phyloP scores from a whole-genome alignment of 2,888 invertebrate genomes.

The Tetramorium bicarinatum region DNA sequence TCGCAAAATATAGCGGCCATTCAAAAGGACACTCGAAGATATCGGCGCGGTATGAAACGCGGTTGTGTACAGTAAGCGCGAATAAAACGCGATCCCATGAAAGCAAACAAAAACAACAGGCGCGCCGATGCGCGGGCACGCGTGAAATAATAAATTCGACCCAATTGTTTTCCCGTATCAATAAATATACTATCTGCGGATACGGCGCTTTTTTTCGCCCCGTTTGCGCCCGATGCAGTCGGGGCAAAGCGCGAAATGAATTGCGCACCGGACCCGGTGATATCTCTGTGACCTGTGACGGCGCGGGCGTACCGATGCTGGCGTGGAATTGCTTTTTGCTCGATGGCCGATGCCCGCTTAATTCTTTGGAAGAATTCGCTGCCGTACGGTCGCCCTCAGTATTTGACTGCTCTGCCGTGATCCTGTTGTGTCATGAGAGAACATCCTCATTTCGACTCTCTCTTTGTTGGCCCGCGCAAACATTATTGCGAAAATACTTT shows the following conservation, averaged over 20 bases:
- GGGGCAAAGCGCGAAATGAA: conserved; percentile 69
- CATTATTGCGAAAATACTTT: conserved; percentile 41
- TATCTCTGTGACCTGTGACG: conserved; percentile 62
- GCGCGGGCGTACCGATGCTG: conserved; percentile 25
- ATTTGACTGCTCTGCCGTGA: conserved; percentile 19
- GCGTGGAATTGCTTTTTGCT: conserved; percentile 63
- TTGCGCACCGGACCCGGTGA: conserved; percentile 66
- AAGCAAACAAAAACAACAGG: conserved; percentile 55
- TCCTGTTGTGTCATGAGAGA: conserved; percentile 14
- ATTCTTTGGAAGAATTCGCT: conserved; percentile 59
- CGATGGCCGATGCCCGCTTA: conserved; percentile 53
- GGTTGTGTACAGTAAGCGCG: conserved; percentile 22
- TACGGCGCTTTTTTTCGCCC: conserved; percentile 66
- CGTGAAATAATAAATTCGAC: conserved; percentile 76
- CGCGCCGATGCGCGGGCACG: conserved; percentile 59
- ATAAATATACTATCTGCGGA: conserved; percentile 77
- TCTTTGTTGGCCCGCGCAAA: conserved; percentile 36
- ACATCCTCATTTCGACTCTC: conserved; percentile 1
- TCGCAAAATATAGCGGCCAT: conserved; percentile 53
- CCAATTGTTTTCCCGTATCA: conserved; percentile 78
- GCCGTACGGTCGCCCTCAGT: conserved; percentile 12
- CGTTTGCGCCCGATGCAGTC: conserved; percentile 60
- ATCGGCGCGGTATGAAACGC: conserved; percentile 45
- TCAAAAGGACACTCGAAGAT: conserved; percentile 53
- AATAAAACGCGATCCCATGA: conserved; percentile 45